Evolutionary conservation across 2,113 vertebrate genomes (phyloP), one percentile per base, ranked within the genome.

Genomic region (Dendropsophus ebraccatus): DNA sequence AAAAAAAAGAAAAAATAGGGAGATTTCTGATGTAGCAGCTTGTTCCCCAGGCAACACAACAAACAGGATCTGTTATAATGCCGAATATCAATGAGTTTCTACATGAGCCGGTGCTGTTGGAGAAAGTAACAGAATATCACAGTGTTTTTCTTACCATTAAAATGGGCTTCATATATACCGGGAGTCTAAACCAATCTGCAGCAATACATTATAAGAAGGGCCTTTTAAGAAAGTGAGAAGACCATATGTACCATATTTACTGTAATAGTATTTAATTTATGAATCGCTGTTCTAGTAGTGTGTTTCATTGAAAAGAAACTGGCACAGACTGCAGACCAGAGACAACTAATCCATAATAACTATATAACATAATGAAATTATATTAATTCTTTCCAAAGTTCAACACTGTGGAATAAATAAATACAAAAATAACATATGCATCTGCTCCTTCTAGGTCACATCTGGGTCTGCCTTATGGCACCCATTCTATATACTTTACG

Each of bases 1-100:
- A 47, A 47, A 72, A 86, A 78, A 67, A 28, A 56, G n/a, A 30
- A 60, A 45, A 37, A 60, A 67, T 9, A 21, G 17, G 30, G 30
- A 82, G 23, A 85, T 28, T 32, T 77, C 12, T 77, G 60, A 85
- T 65, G 45, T 67, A 85, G 74, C 41, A 60, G 65, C 50, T 32
- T 80, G 84, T 80, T 86, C 65, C 84, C 74, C 76, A 86, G 65
- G 84, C 84, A 86, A 86, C 84, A 86, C 76, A 81, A 79, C 84
- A 80, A 86, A 72, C 76, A 80, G 17, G 54, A 56, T 80, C 21
- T 72, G 25, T 73, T 80, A 86, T 76, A 73, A 69, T 72, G 60
- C 60, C 58, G 67, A 83, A 83, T 72, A 83, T 83, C 81, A 86
- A 81, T 72, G 76, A 72, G 65, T 80, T 79, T 80, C 84, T 41